Conservation (phyloP, 1,140 invertebrate species). For the Drosophila bocqueti region DNA sequence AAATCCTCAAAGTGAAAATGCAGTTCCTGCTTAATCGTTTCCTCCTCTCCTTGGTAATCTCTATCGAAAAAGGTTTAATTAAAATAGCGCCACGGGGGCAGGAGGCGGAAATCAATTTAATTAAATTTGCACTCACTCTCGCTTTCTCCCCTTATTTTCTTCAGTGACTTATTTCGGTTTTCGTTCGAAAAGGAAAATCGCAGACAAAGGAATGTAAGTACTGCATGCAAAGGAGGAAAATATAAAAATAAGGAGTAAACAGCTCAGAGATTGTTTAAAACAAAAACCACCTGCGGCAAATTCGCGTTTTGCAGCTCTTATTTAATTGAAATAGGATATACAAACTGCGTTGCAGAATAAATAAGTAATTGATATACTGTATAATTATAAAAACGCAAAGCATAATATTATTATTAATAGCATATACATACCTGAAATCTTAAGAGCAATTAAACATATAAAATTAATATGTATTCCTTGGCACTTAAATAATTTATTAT, state of each 20-base stretch:
- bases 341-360: background rate
- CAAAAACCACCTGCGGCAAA: slow-evolving; percentile 40
- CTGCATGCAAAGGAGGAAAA: slow-evolving; percentile 8
- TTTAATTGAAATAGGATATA: slow-evolving; percentile 60
- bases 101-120: slow-evolving; percentile 44
- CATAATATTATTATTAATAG: too few relatives aligned
- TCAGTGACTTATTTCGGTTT: slow-evolving; percentile 20
- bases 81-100: slow-evolving; percentile 21
- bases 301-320: slow-evolving; percentile 42
- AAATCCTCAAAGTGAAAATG: slow-evolving; percentile 21
- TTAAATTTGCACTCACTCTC: slow-evolving; percentile 49
- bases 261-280: slow-evolving; percentile 20
- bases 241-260: slow-evolving; percentile 9
- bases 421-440: too few relatives aligned
- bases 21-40: slow-evolving; percentile 18
- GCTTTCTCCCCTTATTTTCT: slow-evolving; percentile 30
- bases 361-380: background rate
- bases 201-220: slow-evolving; percentile 35
- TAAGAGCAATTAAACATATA: too few relatives aligned
- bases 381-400: too few relatives aligned
- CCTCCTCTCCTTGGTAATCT: slow-evolving; percentile 3
- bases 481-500: too few relatives aligned
- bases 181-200: slow-evolving; percentile 20
- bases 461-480: too few relatives aligned
- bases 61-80: slow-evolving; percentile 41